These are phyloP conservation scores for Phylloscopus collybita DNA, from an alignment of 2,797 vertebrate species.

Conservation along the genomic window DNA sequence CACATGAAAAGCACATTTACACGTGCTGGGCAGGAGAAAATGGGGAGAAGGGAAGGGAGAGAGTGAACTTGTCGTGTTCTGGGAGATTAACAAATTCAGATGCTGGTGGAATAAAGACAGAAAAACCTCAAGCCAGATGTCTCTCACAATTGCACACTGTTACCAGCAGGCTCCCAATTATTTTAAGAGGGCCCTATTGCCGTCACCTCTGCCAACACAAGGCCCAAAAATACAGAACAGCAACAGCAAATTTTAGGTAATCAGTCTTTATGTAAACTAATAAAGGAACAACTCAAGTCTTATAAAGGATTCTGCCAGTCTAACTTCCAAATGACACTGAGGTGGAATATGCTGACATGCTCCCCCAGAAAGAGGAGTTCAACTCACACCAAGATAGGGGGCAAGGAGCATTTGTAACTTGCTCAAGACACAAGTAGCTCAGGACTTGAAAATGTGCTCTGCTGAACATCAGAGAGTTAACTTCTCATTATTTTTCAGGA, in stretches of 20 bases:
- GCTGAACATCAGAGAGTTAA: background rate
- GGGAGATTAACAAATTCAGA: background rate
- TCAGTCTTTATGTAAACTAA: background rate
- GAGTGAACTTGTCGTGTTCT: background rate
- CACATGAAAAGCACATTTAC: background rate
- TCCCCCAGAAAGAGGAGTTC: background rate
- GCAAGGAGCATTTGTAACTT: background rate
- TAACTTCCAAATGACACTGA: background rate
- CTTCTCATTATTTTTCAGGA: background rate
- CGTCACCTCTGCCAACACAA: background rate
- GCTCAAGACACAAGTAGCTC: background rate
- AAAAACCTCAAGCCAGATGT: background rate
- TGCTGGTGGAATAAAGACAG: background rate
- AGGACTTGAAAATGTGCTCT: background rate
- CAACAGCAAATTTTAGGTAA: background rate
- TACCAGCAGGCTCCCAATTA: background rate
- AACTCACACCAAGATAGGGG: fast-evolving
- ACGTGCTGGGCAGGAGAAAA: background rate
- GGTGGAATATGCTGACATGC: fast-evolving
- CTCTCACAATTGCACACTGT: background rate
- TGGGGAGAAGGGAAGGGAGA: background rate
- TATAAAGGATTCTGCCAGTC: background rate
- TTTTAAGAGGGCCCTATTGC: background rate
- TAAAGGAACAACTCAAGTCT: fast-evolving
- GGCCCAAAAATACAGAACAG: background rate